phyloP scores from a whole-genome alignment of 1,140 invertebrate species.

The Zaprionus gabonicus region DNA sequence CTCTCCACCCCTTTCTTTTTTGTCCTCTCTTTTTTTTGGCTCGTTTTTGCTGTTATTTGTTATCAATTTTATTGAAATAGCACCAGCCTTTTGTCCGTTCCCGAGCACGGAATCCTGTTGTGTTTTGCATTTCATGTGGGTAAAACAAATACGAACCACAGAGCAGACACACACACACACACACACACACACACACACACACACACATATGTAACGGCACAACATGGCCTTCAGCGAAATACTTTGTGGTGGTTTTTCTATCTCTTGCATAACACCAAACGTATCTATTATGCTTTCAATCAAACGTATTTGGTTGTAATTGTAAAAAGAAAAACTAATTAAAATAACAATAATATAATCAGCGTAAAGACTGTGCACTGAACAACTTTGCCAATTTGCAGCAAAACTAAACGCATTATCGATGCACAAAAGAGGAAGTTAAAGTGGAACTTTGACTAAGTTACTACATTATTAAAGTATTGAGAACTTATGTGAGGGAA shows the following conservation, averaged over 20 bases:
- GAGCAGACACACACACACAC: not conserved
- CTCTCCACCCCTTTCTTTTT: not conserved
- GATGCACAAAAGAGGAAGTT: not conserved
- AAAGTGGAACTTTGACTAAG: not conserved
- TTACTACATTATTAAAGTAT: not conserved
- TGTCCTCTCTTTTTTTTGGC: not conserved
- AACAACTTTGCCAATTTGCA: too few relatives aligned
- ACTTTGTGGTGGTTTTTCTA: not conserved
- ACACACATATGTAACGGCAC: not conserved
- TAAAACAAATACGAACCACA: slow-evolving; percentile 5
- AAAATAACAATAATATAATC: not conserved
- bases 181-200: not conserved
- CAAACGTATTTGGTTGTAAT: not conserved
- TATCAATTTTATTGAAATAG: slow-evolving; percentile 47
- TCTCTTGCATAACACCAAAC: not conserved
- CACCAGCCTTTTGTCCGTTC: slow-evolving; percentile 22
- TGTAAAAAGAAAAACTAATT: not conserved
- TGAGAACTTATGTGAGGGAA: not conserved
- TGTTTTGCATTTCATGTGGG: slow-evolving; percentile 6
- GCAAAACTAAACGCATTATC: too few relatives aligned
- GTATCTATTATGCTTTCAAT: slow-evolving; percentile 19
- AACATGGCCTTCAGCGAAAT: not conserved
- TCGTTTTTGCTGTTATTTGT: slow-evolving; percentile 32
- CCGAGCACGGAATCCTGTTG: not conserved
- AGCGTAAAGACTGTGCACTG: not conserved